A percentile compares a stretch with the other conserved stretches of the same genome.
These are phyloP conservation scores for Elmis aenea DNA, from an alignment of 2,888 invertebrate species.

Conservation along the genomic window DNA sequence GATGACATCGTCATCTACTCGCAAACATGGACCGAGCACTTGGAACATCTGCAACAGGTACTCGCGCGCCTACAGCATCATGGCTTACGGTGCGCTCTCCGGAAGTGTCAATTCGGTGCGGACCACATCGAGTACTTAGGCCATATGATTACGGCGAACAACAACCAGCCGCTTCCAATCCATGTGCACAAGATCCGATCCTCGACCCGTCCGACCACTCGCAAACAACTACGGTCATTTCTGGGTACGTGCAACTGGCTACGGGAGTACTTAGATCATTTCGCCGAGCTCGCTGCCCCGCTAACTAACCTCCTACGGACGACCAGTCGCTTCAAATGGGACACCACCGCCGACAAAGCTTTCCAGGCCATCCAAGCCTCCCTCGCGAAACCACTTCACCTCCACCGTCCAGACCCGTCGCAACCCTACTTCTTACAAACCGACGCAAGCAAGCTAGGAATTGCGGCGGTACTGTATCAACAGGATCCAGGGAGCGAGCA, in stretches of 20 bases:
- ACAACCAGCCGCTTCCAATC: not conserved
- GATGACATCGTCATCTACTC: too few species aligned
- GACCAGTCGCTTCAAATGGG: constrained; percentile 1
- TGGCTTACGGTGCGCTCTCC: too few species aligned
- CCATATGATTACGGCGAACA: not conserved
- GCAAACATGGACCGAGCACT: too few species aligned
- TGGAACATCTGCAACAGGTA: too few species aligned
- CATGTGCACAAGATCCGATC: constrained; percentile 2
- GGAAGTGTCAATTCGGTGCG: too few species aligned
- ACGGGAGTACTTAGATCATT: constrained; percentile 17
- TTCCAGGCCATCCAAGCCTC: not conserved
- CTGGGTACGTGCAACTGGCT: constrained; percentile 19
- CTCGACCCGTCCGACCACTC: constrained; percentile 6
- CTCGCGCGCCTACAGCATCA: too few species aligned
- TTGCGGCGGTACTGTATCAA: constrained; percentile 16
- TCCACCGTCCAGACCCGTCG: not conserved
- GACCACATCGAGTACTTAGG: too few species aligned
- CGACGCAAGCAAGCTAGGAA: too few species aligned
- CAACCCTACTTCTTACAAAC: too few species aligned
- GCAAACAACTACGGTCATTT: constrained; percentile 9
- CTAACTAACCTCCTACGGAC: constrained; percentile 11
- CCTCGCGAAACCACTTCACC: constrained; percentile 2
- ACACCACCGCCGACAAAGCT: not conserved
- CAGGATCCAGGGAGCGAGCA: constrained; percentile 1
- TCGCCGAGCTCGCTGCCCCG: constrained; percentile 15